Evolutionary conservation across 2,888 invertebrate genomes (phyloP).

Genomic region (Drosophila birchii): DNA sequence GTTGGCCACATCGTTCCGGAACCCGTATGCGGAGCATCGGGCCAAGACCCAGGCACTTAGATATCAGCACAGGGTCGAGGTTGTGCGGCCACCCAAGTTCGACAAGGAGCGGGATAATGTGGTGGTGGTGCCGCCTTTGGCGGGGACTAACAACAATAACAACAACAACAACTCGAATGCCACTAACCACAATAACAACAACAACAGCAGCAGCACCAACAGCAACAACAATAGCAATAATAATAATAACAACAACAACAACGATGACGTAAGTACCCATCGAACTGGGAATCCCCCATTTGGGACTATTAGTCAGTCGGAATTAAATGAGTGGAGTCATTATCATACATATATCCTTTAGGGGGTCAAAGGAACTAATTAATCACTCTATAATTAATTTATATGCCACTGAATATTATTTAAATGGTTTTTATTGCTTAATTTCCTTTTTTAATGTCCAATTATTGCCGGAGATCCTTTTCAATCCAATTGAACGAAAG

Average conservation of each 20-base stretch:
- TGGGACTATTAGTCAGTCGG: neutral
- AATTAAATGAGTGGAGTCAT: no score
- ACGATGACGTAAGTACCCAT: slow-evolving; percentile 87
- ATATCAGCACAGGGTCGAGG: slow-evolving; percentile 71
- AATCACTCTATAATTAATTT: neutral
- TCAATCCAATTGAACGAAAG: no score
- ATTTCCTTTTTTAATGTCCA: neutral
- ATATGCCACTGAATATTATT: neutral
- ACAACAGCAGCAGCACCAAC: slow-evolving; percentile 87
- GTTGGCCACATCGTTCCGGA: slow-evolving; percentile 85
- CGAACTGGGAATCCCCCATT: slow-evolving; percentile 4
- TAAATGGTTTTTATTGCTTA: neutral
- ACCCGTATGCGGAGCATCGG: slow-evolving; percentile 88
- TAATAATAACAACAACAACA: slow-evolving; percentile 86
- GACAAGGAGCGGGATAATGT: slow-evolving; percentile 81
- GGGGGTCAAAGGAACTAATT: neutral
- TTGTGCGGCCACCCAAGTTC: slow-evolving; percentile 57
- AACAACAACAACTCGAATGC: slow-evolving; percentile 59
- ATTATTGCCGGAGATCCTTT: no score
- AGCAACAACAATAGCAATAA: slow-evolving; percentile 75
- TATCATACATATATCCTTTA: no score
- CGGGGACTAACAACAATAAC: slow-evolving; percentile 87
- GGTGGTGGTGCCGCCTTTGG: slow-evolving; percentile 85
- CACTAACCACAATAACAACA: slow-evolving; percentile 84
- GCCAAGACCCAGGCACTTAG: slow-evolving; percentile 73